Evolutionary conservation across 1,140 invertebrate genomes (phyloP).

Genomic region (Drosophila takahashii): DNA sequence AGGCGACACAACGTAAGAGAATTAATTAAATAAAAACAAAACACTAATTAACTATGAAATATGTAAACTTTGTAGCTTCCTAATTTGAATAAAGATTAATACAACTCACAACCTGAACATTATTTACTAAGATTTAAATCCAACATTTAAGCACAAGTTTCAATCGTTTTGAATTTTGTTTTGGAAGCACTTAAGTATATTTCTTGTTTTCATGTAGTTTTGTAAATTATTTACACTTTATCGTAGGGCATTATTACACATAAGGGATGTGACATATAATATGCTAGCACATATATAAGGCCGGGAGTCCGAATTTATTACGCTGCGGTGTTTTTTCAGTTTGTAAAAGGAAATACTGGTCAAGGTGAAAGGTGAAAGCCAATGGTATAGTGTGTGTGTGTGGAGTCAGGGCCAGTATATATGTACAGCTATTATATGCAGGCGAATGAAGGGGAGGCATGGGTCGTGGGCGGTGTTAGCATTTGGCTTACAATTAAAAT

Average conservation of each 20-base stretch:
- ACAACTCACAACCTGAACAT: not conserved
- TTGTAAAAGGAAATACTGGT: not conserved
- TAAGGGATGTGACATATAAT: conserved; percentile 17
- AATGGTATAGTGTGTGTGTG: too few relatives aligned
- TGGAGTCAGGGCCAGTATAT: conserved; percentile 2
- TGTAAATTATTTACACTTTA: conserved; percentile 67
- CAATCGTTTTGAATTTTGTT: not conserved
- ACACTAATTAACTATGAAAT: conserved; percentile 57
- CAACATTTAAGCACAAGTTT: not conserved
- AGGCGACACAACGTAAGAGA: conserved; percentile 63
- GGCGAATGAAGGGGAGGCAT: conserved; percentile 6
- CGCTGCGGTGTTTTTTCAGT: not conserved
- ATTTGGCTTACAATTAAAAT: conserved; percentile 66
- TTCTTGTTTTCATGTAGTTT: conserved; percentile 55
- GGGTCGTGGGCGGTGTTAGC: conserved; percentile 37
- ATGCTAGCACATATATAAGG: conserved; percentile 32
- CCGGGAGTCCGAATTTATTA: not conserved
- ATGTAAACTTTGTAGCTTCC: conserved; percentile 81
- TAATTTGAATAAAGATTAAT: conserved; percentile 78
- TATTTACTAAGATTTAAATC: too few relatives aligned
- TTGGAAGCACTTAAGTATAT: conserved; percentile 69
- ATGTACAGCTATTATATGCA: conserved; percentile 52
- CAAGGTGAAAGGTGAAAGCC: conserved; percentile 2
- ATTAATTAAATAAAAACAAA: conserved; percentile 26
- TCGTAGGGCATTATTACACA: conserved; percentile 12